Evolutionary conservation across 2,888 invertebrate species (phyloP).

Genomic region (Blera fallax): DNA sequence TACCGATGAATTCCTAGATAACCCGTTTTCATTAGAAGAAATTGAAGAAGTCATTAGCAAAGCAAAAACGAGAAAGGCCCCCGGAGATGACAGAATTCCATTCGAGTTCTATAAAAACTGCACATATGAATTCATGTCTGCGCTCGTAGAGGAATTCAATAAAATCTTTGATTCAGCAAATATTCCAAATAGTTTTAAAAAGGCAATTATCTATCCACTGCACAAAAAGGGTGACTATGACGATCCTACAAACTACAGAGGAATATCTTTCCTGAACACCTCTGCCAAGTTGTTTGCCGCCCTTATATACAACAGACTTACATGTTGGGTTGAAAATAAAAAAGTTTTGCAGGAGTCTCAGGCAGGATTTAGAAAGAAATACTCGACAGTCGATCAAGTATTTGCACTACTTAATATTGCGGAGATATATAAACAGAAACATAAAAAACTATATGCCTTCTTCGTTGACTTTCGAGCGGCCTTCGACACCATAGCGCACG

Average conservation of each 20-base stretch:
- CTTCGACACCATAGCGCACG: no score
- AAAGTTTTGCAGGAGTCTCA: neutral
- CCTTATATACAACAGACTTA: neutral
- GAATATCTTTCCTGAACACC: neutral
- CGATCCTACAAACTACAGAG: neutral
- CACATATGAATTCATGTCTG: slow-evolving; percentile 3
- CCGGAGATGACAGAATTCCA: neutral
- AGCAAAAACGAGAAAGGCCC: slow-evolving; percentile 1
- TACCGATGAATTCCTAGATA: slow-evolving; percentile 8
- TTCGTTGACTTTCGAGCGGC: no score
- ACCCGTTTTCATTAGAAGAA: neutral
- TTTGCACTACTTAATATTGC: no score
- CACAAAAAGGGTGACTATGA: neutral
- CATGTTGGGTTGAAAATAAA: no score
- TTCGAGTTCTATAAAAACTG: slow-evolving; percentile 1
- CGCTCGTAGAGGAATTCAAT: slow-evolving; percentile 1
- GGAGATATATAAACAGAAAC: no score
- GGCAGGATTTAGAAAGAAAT: neutral
- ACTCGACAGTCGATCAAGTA: neutral
- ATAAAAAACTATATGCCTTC: no score
- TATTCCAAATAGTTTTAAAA: neutral
- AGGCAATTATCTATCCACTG: neutral
- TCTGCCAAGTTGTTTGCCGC: neutral
- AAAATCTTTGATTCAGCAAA: neutral
- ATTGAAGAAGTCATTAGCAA: neutral